A percentile compares a stretch with the other conserved stretches of the same genome.
These are phyloP conservation scores for Habropoda laboriosa DNA, from an alignment of 1,140 invertebrate species.

Conservation along the genomic window DNA sequence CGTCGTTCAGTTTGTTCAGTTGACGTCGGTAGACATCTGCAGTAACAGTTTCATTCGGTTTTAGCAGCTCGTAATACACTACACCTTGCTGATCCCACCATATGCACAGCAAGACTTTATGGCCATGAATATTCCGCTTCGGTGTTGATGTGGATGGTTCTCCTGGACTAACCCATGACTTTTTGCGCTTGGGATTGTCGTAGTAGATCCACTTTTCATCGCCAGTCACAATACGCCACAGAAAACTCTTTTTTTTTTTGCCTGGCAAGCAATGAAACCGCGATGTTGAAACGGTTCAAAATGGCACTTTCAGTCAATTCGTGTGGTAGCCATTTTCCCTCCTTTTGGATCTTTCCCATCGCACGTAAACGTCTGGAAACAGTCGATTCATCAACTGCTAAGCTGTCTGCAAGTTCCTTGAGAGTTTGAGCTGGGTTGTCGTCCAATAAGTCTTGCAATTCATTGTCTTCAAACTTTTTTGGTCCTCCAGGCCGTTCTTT, in stretches of 20 bases:
- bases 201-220: constrained; percentile 19
- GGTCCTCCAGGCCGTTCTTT: not conserved
- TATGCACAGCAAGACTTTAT: not conserved
- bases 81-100: not conserved
- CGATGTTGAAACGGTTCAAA: constrained; percentile 38
- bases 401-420: not conserved
- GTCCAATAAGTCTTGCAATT: not conserved
- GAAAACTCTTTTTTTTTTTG: constrained; percentile 2
- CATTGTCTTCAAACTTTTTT: not conserved
- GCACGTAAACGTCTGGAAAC: constrained; percentile 27
- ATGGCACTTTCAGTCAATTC: constrained; percentile 63
- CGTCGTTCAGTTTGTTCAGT: not conserved
- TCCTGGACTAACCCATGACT: not conserved
- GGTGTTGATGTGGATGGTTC: constrained; percentile 9
- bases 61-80: not conserved
- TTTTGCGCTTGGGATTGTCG: constrained; percentile 12
- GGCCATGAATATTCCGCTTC: not conserved
- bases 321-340: constrained; percentile 66
- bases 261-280: not conserved
- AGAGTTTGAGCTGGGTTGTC: not conserved
- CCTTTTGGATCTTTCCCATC: too few relatives aligned
- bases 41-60: not conserved
- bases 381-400: not conserved
- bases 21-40: not conserved
- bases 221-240: constrained; percentile 23